phyloP scores from a whole-genome alignment of 2,797 vertebrate species.

The Otolemur crassicaudatus region DNA sequence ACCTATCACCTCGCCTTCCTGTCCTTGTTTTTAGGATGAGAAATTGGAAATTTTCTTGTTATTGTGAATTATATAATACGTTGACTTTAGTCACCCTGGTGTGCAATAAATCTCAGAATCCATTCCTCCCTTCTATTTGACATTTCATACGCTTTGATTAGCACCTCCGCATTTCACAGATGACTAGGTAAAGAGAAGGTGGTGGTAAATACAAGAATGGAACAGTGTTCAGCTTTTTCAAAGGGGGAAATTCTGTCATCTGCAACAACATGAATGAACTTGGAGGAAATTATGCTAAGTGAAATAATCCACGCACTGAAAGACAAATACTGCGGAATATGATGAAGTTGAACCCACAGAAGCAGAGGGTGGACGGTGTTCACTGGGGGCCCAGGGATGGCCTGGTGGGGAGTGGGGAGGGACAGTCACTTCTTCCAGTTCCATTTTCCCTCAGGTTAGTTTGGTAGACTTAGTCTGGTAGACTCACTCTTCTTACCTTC shows the following conservation, averaged over 20 bases:
- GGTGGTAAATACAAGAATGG: too few species aligned
- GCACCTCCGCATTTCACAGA: too few species aligned
- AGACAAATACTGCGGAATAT: not conserved
- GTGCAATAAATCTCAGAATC: not conserved
- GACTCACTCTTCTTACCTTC: not conserved
- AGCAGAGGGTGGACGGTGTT: not conserved
- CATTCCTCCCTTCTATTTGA: not conserved
- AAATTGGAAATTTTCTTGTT: not conserved
- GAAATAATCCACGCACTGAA: not conserved
- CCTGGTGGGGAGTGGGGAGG: not conserved
- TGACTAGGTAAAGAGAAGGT: not conserved
- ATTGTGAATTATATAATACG: not conserved
- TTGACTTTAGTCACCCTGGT: not conserved
- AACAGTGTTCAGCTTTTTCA: not conserved
- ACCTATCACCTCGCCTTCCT: not conserved
- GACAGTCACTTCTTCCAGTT: not conserved
- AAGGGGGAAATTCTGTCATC: not conserved
- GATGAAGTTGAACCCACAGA: not conserved
- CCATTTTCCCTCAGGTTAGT: not conserved
- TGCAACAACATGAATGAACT: too few species aligned
- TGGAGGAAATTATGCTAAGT: not conserved
- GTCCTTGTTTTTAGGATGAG: not conserved
- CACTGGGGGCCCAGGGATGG: not conserved
- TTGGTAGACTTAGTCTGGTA: fast-evolving
- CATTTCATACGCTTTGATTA: not conserved